Conservation (phyloP, 1,140 invertebrate genomes). For the Eueides isabella region DNA sequence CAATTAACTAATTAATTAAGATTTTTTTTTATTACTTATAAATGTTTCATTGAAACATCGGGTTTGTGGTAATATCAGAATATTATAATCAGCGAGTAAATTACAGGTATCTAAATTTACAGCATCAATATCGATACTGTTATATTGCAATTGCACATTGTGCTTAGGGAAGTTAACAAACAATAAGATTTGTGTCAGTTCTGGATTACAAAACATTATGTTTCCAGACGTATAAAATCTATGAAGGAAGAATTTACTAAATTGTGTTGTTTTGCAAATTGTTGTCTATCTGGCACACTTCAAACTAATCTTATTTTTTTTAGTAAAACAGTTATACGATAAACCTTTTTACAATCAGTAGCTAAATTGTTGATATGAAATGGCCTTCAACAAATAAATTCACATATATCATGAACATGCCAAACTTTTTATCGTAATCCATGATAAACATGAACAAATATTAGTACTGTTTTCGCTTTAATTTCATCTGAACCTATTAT, state of each 20-base stretch:
- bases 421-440: slow-evolving; percentile 49
- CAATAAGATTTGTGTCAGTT: neutral
- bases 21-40: too few relatives aligned
- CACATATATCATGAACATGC: slow-evolving; percentile 43
- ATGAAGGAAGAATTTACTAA: neutral
- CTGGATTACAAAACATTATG: neutral
- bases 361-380: slow-evolving; percentile 18
- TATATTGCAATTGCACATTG: neutral
- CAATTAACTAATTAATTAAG: too few relatives aligned
- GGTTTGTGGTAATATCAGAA: neutral
- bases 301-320: neutral
- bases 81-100: neutral
- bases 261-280: neutral
- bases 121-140: neutral
- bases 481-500: neutral
- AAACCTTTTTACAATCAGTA: slow-evolving; percentile 1
- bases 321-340: neutral
- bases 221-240: neutral
- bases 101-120: neutral
- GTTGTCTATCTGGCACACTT: neutral
- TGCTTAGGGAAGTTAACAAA: neutral
- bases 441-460: slow-evolving; percentile 47
- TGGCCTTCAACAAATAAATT: slow-evolving; percentile 41
- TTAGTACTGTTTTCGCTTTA: slow-evolving; percentile 13
- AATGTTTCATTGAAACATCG: too few relatives aligned